phyloP scores from a whole-genome alignment of 2,888 invertebrate species.

The Ferdinandea cuprea region DNA sequence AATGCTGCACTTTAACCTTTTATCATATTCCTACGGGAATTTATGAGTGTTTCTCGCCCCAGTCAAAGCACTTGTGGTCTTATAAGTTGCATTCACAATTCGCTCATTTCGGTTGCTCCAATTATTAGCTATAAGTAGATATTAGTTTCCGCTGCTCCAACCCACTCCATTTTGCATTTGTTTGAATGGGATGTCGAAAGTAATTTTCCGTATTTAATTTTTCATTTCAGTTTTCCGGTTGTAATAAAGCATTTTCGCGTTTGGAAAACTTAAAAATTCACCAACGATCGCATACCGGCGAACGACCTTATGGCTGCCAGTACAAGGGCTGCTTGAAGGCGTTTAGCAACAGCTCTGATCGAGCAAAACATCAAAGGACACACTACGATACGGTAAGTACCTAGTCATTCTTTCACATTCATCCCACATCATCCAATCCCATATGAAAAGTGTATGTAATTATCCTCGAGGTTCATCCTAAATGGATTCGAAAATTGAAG shows the following conservation, averaged over 20 bases:
- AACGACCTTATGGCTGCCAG: constrained; percentile 97
- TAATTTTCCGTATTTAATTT: constrained; percentile 26
- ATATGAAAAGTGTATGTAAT: constrained; percentile 44
- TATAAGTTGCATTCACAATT: constrained; percentile 6
- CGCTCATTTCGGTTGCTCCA: constrained; percentile 17
- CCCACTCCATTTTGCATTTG: background rate
- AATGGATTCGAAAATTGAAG: constrained; percentile 65
- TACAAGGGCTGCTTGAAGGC: constrained; percentile 96
- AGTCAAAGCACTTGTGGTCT: constrained; percentile 1
- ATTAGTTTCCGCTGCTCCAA: constrained; percentile 12
- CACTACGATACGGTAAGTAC: constrained; percentile 97
- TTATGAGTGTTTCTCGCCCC: constrained; percentile 10
- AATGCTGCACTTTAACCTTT: constrained; percentile 59
- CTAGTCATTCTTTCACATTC: constrained; percentile 17
- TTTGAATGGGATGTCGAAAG: constrained; percentile 63
- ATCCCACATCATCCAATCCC: background rate
- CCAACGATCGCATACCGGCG: constrained; percentile 97
- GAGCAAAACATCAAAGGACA: constrained; percentile 99
- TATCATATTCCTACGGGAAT: constrained; percentile 11
- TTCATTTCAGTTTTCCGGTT: constrained; percentile 92
- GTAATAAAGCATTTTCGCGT: constrained; percentile 97
- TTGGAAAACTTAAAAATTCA: constrained; percentile 99
- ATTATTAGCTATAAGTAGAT: constrained; percentile 40
- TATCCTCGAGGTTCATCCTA: constrained; percentile 61
- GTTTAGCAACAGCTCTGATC: constrained; percentile 98